Conservation (phyloP, 2,113 vertebrate genomes). For the Natator depressus region DNA sequence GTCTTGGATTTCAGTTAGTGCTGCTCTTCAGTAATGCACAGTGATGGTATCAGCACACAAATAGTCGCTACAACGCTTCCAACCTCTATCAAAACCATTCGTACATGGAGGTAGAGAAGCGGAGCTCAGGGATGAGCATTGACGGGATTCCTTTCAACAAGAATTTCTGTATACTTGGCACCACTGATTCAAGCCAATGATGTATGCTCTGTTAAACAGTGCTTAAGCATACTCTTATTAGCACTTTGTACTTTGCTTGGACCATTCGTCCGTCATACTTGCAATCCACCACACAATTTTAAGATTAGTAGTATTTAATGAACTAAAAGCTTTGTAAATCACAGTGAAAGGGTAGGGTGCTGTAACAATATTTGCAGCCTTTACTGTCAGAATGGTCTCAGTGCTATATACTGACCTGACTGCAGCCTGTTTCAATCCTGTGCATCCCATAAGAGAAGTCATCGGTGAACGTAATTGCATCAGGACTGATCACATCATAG, state of each 20-base stretch:
- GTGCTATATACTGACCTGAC: conserved; percentile 85
- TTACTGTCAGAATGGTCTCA: conserved; percentile 11
- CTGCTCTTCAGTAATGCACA: conserved; percentile 47
- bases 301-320: conserved; percentile 48
- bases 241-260: conserved; percentile 36
- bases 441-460: conserved; percentile 97
- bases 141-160: conserved; percentile 42
- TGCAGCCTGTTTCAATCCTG: conserved; percentile 92
- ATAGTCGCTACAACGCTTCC: neutral
- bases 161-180: conserved; percentile 42
- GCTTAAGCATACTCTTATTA: conserved; percentile 19
- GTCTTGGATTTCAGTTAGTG: conserved; percentile 26
- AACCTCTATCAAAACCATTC: neutral
- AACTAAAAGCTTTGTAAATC: conserved; percentile 35
- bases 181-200: neutral
- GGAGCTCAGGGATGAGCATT: conserved; percentile 43
- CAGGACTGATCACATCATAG: conserved; percentile 88
- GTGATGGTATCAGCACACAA: conserved; percentile 66
- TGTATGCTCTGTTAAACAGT: conserved; percentile 52
- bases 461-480: conserved; percentile 81
- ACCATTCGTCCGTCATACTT: conserved; percentile 42
- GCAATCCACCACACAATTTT: neutral
- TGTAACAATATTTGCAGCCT: conserved; percentile 31
- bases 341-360: neutral
- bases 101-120: neutral